A percentile compares a stretch with the other conserved stretches of the same genome.
Conservation (phyloP, 2,797 vertebrate species). For the Hybognathus amarus region DNA sequence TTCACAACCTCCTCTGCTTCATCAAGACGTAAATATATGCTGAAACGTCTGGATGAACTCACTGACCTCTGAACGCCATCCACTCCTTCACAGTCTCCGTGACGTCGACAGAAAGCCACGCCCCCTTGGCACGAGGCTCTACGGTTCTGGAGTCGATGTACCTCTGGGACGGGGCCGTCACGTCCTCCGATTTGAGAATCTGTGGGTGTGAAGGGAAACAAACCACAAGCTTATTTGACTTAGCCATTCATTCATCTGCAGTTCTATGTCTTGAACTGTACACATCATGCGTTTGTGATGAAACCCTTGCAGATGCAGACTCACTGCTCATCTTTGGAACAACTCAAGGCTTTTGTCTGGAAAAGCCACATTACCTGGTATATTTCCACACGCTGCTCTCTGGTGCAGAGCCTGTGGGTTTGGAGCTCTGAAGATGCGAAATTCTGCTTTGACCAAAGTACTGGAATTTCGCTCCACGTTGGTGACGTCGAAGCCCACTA, state of each 20-base stretch:
- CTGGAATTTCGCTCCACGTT: constrained; percentile 79
- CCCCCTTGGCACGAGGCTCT: constrained; percentile 75
- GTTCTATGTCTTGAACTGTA: neutral
- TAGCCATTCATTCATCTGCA: neutral
- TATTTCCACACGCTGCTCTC: constrained; percentile 84
- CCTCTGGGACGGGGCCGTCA: constrained; percentile 77
- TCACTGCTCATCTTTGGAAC: neutral
- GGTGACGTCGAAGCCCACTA: constrained; percentile 79
- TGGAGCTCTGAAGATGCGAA: constrained; percentile 82
- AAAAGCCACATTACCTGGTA: constrained; percentile 76
- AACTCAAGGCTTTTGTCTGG: constrained; percentile 15
- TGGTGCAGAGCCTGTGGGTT: constrained; percentile 77
- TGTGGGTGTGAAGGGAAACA: constrained; percentile 52
- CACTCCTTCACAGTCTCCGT: constrained; percentile 84
- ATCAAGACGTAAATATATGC: neutral
- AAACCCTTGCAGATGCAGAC: neutral
- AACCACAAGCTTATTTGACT: constrained; percentile 6
- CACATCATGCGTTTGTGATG: neutral
- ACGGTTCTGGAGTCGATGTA: constrained; percentile 84
- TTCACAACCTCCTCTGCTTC: neutral
- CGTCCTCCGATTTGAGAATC: constrained; percentile 78
- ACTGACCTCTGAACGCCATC: constrained; percentile 79
- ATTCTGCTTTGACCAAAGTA: constrained; percentile 82
- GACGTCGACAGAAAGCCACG: constrained; percentile 82
- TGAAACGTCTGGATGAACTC: constrained; percentile 31